Conservation (phyloP, 2,888 invertebrate species). For the Schizotus pectinicornis region DNA sequence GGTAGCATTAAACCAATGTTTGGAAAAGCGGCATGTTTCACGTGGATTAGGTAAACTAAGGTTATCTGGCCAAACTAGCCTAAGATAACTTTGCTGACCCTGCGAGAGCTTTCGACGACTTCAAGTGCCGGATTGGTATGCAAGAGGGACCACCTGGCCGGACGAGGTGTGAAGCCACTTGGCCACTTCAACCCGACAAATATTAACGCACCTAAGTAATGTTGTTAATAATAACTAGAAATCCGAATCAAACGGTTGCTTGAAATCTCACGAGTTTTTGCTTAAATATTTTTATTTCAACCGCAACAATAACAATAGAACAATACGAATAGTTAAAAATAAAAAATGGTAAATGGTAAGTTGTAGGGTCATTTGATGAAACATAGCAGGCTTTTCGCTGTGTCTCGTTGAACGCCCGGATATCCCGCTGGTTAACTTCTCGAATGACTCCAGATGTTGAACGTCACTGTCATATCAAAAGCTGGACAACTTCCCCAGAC, state of each 20-base stretch:
- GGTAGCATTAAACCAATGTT: constrained; percentile 22
- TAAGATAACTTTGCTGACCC: constrained; percentile 39
- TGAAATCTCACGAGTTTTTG: too few relatives aligned
- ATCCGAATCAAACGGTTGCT: too few relatives aligned
- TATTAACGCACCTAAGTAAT: background rate
- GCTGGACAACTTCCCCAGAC: constrained; percentile 40
- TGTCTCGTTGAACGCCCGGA: constrained; percentile 35
- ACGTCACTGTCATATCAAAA: constrained; percentile 45
- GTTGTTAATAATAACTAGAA: too few relatives aligned
- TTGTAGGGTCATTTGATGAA: too few relatives aligned
- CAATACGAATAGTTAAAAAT: too few relatives aligned
- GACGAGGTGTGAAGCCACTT: constrained; percentile 31
- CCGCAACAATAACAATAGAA: too few relatives aligned
- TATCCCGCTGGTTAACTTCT: constrained; percentile 46
- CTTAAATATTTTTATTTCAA: too few relatives aligned
- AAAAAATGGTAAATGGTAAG: too few relatives aligned
- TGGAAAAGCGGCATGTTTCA: constrained; percentile 34
- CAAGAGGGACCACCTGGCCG: constrained; percentile 38
- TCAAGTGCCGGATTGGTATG: constrained; percentile 33
- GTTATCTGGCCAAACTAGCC: constrained; percentile 39
- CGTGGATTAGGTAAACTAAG: constrained; percentile 38
- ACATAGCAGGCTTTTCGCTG: too few relatives aligned
- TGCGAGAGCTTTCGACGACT: constrained; percentile 21
- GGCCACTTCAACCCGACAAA: background rate
- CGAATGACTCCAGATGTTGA: constrained; percentile 46